A percentile compares a stretch with the other conserved stretches of the same genome.
These are phyloP conservation scores for Plodia interpunctella DNA, from an alignment of 1,140 invertebrate genomes.

Conservation along the genomic window DNA sequence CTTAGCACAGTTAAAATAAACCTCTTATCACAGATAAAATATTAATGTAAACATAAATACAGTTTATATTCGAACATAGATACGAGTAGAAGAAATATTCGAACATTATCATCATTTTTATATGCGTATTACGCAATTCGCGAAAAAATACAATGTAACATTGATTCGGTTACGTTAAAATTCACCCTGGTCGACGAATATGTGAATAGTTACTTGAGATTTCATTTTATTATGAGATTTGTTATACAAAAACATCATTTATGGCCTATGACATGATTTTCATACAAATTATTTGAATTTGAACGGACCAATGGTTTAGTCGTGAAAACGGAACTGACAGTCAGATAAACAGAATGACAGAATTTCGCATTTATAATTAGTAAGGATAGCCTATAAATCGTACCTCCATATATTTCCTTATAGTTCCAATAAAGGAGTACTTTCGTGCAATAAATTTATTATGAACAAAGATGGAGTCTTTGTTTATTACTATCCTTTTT, in stretches of 20 bases:
- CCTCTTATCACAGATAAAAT: no score
- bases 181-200: not conserved
- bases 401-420: no score
- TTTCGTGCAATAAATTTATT: no score
- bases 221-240: not conserved
- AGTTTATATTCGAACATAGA: not conserved
- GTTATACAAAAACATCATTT: not conserved
- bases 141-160: not conserved
- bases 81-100: not conserved
- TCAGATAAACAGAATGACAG: no score
- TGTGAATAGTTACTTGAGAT: not conserved
- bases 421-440: no score
- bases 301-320: no score
- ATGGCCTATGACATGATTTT: not conserved
- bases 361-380: no score
- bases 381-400: no score
- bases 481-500: no score
- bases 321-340: no score
- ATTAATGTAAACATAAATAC: not conserved
- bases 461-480: no score
- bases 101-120: not conserved
- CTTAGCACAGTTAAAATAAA: no score
- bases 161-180: not conserved
- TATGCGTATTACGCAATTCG: conserved; percentile 1
- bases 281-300: not conserved